Percentiles rank a stretch among this genome's conserved stretches.
Conservation (phyloP, 2,888 invertebrate species). For the Cheilosia soror region DNA sequence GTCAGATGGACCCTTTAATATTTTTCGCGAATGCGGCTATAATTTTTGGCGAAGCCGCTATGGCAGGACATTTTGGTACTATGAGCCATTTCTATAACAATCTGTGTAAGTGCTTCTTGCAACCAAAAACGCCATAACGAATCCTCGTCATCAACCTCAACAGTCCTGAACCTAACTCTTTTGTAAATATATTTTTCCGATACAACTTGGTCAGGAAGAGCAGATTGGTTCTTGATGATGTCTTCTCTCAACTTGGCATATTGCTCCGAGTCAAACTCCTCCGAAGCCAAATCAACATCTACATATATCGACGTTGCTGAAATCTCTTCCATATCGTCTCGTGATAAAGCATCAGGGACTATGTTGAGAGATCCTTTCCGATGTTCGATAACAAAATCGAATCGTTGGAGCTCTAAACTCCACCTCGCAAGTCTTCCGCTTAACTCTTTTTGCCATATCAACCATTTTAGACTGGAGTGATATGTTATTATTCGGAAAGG, state of each 20-base stretch:
- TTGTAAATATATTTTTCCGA: slow-evolving; percentile 6
- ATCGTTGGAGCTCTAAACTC: slow-evolving; percentile 12
- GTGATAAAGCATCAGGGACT: slow-evolving; percentile 7
- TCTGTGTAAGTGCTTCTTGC: too few species aligned
- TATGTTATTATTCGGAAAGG: not conserved
- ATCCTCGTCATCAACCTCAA: not conserved
- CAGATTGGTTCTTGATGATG: too few species aligned
- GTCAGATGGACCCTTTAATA: too few species aligned
- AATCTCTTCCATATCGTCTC: not conserved
- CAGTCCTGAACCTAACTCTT: not conserved
- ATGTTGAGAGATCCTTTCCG: slow-evolving; percentile 24
- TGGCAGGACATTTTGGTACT: not conserved
- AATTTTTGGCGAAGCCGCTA: not conserved
- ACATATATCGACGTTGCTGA: slow-evolving; percentile 1
- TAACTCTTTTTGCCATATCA: not conserved
- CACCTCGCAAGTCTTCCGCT: not conserved
- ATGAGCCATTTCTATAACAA: not conserved
- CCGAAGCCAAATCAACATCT: slow-evolving; percentile 3
- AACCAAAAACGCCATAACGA: too few species aligned
- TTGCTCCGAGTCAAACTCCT: slow-evolving; percentile 12
- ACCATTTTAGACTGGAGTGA: not conserved
- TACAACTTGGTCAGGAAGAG: too few species aligned
- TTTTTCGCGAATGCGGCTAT: not conserved
- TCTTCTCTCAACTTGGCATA: not conserved
- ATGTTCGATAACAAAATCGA: slow-evolving; percentile 26